Percentiles rank a stretch among this genome's conserved stretches.
Evolutionary conservation across 2,113 vertebrate genomes (phyloP).

Genomic region (Lasiurus cinereus): DNA sequence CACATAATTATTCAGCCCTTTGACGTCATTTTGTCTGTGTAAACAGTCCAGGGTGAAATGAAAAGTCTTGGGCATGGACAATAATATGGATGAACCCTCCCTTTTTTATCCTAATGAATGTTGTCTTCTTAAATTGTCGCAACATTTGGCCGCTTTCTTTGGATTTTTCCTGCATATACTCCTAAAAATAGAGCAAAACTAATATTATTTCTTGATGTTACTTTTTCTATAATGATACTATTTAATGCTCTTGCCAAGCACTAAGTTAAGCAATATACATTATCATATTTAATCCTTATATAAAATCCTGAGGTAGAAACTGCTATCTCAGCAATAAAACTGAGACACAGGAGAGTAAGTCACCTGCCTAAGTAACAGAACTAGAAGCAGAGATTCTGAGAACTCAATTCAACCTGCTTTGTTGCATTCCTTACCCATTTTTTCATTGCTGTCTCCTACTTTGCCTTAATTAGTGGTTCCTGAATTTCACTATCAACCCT

Average conservation of each 20-base stretch:
- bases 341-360: not conserved
- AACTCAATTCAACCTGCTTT: not conserved
- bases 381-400: not conserved
- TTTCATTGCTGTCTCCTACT: not conserved
- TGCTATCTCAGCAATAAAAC: not conserved
- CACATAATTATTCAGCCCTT: conserved; percentile 51
- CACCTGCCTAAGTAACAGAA: not conserved
- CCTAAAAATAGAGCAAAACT: conserved; percentile 86
- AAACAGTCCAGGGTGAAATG: conserved; percentile 14
- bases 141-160: conserved; percentile 93
- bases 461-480: not conserved
- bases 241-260: conserved; percentile 5
- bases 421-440: not conserved
- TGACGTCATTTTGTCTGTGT: not conserved
- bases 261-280: not conserved
- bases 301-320: not conserved
- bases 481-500: conserved; percentile 54
- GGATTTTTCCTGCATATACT: conserved; percentile 92
- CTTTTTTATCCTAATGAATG: conserved; percentile 88
- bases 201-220: conserved; percentile 64
- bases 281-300: not conserved
- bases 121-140: conserved; percentile 91
- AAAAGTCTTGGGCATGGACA: not conserved
- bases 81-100: not conserved
- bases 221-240: conserved; percentile 29